Percentiles rank a stretch among this genome's conserved stretches.
Evolutionary conservation across 2,888 invertebrate genomes (phyloP).

Genomic region (Leucophora obtusa): DNA sequence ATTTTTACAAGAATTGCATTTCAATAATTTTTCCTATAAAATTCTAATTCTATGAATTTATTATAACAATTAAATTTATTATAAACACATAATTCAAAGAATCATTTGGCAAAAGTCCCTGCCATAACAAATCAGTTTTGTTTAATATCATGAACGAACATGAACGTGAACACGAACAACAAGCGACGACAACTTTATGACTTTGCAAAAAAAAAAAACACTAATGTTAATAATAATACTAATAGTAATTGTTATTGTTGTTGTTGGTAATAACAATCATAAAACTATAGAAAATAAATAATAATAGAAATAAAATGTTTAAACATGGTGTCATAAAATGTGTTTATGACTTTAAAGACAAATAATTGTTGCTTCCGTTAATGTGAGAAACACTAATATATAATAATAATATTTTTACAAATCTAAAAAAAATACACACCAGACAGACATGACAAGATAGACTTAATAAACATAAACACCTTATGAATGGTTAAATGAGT

Average conservation of each 20-base stretch:
- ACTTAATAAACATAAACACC: not conserved
- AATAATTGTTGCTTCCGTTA: slow-evolving; percentile 69
- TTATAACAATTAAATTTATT: slow-evolving; percentile 37
- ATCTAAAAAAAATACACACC: slow-evolving; percentile 16
- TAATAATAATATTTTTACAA: no score
- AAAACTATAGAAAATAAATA: slow-evolving; percentile 2
- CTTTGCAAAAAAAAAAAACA: slow-evolving; percentile 25
- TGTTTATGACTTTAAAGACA: slow-evolving; percentile 69
- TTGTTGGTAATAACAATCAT: not conserved
- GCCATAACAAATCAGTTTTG: slow-evolving; percentile 23
- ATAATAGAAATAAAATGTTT: slow-evolving; percentile 60
- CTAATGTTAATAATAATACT: slow-evolving; percentile 47
- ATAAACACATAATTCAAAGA: slow-evolving; percentile 12
- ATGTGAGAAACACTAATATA: slow-evolving; percentile 61
- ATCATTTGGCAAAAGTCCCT: slow-evolving; percentile 3
- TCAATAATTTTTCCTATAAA: slow-evolving; percentile 12
- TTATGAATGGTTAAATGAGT: slow-evolving; percentile 8
- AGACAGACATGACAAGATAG: not conserved
- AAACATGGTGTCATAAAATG: slow-evolving; percentile 67
- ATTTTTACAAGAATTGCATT: not conserved
- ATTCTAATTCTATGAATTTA: slow-evolving; percentile 30
- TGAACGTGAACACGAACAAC: slow-evolving; percentile 25
- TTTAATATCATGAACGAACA: slow-evolving; percentile 9
- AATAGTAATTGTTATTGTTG: slow-evolving; percentile 9
- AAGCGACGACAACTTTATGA: slow-evolving; percentile 49